These are phyloP conservation scores for Seira sanloemensis DNA, from an alignment of 2,888 invertebrate genomes.

Conservation along the genomic window DNA sequence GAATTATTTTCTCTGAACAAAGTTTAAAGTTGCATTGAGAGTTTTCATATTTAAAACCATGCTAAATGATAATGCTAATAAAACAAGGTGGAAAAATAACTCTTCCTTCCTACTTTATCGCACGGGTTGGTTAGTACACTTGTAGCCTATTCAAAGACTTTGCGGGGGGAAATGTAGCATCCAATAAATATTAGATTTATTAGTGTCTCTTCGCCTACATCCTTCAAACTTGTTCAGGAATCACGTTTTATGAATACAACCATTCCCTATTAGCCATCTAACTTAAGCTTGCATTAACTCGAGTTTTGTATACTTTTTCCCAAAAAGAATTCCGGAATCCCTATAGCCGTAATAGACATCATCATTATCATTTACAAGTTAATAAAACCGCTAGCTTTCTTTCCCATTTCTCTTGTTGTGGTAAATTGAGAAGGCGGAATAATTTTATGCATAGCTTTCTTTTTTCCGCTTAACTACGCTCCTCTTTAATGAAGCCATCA, in stretches of 20 bases:
- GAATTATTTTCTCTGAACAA: constrained; percentile 35
- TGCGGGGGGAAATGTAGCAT: constrained; percentile 17
- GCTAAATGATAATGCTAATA: neutral
- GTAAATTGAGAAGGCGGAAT: constrained; percentile 31
- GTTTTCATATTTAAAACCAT: neutral
- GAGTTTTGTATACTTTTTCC: neutral
- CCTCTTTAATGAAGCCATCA: constrained; percentile 51
- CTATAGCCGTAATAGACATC: neutral
- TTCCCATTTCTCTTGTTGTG: neutral
- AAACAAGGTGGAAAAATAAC: neutral
- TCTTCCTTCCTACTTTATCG: no score
- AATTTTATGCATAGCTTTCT: constrained; percentile 47
- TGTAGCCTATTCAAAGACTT: no score
- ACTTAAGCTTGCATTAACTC: constrained; percentile 32
- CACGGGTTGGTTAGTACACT: no score
- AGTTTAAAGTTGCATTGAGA: neutral
- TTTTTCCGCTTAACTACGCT: neutral
- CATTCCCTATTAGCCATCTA: constrained; percentile 33
- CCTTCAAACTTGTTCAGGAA: constrained; percentile 18
- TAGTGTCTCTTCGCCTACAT: constrained; percentile 43
- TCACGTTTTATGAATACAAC: constrained; percentile 50
- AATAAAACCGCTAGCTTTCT: neutral
- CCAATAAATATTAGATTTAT: constrained; percentile 58
- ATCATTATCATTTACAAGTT: neutral
- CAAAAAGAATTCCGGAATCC: neutral